These are phyloP conservation scores for Junonia oenone DNA, from an alignment of 2,888 invertebrate genomes.

Conservation along the genomic window DNA sequence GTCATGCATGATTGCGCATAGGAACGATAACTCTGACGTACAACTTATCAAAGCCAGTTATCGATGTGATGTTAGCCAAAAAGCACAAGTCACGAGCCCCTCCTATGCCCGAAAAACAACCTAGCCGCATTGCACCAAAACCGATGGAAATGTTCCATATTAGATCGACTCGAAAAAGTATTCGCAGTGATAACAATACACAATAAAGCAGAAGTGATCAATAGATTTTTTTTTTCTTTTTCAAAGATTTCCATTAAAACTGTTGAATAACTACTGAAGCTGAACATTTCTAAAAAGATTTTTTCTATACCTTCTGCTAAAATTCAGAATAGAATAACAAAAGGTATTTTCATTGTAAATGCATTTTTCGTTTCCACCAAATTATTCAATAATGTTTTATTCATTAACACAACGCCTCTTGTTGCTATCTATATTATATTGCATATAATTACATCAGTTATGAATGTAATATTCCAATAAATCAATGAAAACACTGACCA, in stretches of 20 bases:
- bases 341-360: no score
- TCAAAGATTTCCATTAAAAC: not conserved
- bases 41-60: slow-evolving; percentile 24
- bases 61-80: slow-evolving; percentile 17
- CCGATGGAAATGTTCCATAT: not conserved
- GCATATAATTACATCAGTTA: not conserved
- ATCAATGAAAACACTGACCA: not conserved
- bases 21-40: slow-evolving; percentile 17
- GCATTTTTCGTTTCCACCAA: no score
- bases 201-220: not conserved
- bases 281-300: not conserved
- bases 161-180: not conserved
- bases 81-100: slow-evolving; percentile 9
- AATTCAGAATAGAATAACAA: no score
- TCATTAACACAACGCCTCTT: no score
- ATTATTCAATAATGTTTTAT: no score
- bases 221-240: not conserved
- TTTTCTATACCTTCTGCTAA: no score
- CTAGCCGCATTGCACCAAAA: slow-evolving; percentile 22
- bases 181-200: not conserved
- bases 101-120: slow-evolving; percentile 10
- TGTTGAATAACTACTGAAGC: not conserved
- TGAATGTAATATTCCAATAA: not conserved
- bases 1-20: slow-evolving; percentile 24
- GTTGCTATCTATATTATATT: no score